These are phyloP conservation scores for Patagioenas fasciata DNA, from an alignment of 2,113 vertebrate genomes.

Conservation along the genomic window DNA sequence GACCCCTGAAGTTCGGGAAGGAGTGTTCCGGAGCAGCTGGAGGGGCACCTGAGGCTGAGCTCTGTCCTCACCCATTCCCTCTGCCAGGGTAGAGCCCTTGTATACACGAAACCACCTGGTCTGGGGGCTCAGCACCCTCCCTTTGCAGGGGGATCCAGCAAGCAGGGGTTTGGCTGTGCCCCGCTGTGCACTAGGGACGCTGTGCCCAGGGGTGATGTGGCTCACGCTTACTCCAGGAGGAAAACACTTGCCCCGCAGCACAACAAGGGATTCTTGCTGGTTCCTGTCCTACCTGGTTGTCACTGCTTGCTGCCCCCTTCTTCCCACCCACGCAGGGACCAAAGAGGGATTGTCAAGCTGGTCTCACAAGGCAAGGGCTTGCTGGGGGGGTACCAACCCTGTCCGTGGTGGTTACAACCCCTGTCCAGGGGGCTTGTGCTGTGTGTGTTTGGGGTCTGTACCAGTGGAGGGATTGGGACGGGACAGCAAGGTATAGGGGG, in stretches of 20 bases:
- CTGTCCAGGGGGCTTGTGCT: not conserved
- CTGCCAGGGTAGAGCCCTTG: not conserved
- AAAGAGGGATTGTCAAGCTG: not conserved
- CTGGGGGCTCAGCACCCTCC: not conserved
- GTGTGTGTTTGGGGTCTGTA: not conserved
- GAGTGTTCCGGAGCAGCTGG: not conserved
- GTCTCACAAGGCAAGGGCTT: not conserved
- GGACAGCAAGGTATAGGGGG: not conserved
- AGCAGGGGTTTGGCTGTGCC: not conserved
- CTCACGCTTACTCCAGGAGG: not conserved
- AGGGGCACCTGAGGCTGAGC: not conserved
- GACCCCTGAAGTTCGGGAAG: not conserved
- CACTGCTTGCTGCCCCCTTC: not conserved
- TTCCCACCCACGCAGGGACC: not conserved
- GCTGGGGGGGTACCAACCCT: not conserved
- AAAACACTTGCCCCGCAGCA: not conserved
- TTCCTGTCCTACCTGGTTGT: not conserved
- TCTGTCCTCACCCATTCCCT: not conserved
- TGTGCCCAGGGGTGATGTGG: not conserved
- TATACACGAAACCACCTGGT: rapidly evolving
- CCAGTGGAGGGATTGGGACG: not conserved
- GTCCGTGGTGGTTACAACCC: rapidly evolving
- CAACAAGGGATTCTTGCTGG: not conserved
- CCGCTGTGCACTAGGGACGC: rapidly evolving
- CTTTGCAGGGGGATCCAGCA: not conserved